Evolutionary conservation across 2,113 vertebrate genomes (phyloP).

Genomic region (Capricornis sumatraensis): DNA sequence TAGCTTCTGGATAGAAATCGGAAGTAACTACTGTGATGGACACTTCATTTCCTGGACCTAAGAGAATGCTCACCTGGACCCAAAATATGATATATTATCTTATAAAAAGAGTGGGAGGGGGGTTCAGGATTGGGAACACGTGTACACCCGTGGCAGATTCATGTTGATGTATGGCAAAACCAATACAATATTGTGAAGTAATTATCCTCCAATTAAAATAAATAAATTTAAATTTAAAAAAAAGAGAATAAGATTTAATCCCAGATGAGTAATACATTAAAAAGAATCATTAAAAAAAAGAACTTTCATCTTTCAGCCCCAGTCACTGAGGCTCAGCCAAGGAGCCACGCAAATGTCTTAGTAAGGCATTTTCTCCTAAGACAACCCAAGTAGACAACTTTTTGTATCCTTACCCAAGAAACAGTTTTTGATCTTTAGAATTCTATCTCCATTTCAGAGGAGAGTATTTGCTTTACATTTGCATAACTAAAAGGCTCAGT

Average conservation of each 20-base stretch:
- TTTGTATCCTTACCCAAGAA: background rate
- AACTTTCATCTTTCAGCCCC: background rate
- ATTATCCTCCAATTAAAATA: too few relatives aligned
- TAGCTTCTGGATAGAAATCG: background rate
- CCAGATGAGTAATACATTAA: too few relatives aligned
- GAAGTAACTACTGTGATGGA: background rate
- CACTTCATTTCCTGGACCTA: background rate
- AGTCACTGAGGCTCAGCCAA: background rate
- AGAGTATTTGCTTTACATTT: conserved; percentile 47
- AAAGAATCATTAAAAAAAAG: too few relatives aligned
- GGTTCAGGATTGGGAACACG: too few relatives aligned
- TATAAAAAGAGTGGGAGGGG: background rate
- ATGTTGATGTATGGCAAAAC: too few relatives aligned
- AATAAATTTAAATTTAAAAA: too few relatives aligned
- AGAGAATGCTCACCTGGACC: background rate
- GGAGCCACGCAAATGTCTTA: background rate
- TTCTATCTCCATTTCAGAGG: conserved; percentile 51
- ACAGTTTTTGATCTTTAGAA: background rate
- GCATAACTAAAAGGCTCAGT: conserved; percentile 50
- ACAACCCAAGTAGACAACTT: background rate
- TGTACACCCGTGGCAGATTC: too few relatives aligned
- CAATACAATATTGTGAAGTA: too few relatives aligned
- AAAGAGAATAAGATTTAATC: too few relatives aligned
- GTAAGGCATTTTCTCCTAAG: background rate
- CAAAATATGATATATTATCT: background rate